Percentiles rank a stretch among this genome's conserved stretches.
Conservation (phyloP, 2,113 vertebrate species). For the Saguinus midas region DNA sequence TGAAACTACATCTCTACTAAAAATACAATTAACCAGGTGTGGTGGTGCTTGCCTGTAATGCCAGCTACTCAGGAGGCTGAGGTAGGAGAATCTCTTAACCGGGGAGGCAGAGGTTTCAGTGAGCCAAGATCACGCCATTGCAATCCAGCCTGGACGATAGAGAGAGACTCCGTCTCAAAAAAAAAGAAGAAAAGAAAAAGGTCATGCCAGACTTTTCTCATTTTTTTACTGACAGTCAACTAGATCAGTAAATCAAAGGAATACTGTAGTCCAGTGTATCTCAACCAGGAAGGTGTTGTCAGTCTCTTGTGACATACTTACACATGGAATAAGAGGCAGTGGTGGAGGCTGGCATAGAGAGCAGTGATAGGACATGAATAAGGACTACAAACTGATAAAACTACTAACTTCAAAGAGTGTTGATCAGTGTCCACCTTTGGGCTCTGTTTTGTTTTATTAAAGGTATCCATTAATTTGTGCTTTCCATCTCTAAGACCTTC, state of each 20-base stretch:
- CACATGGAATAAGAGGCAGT: background rate
- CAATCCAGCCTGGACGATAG: too few species aligned
- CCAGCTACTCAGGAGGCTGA: too few species aligned
- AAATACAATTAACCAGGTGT: too few species aligned
- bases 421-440: background rate
- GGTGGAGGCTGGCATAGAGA: background rate
- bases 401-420: background rate
- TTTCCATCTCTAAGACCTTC: background rate
- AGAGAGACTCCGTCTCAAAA: too few species aligned
- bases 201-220: background rate
- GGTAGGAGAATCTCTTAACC: too few species aligned
- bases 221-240: background rate
- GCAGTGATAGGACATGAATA: background rate
- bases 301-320: background rate
- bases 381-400: background rate
- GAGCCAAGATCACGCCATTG: too few species aligned
- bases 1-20: too few species aligned
- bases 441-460: background rate
- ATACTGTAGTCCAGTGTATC: background rate
- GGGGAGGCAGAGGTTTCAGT: too few species aligned
- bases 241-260: conserved; percentile 24
- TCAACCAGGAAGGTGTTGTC: background rate
- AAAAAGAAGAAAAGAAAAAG: background rate
- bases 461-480: background rate
- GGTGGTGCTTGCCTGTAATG: too few species aligned